A percentile compares a stretch with the other conserved stretches of the same genome.
Evolutionary conservation across 2,797 vertebrate genomes (phyloP).

Genomic region (Cryptoblepharus egeriae): DNA sequence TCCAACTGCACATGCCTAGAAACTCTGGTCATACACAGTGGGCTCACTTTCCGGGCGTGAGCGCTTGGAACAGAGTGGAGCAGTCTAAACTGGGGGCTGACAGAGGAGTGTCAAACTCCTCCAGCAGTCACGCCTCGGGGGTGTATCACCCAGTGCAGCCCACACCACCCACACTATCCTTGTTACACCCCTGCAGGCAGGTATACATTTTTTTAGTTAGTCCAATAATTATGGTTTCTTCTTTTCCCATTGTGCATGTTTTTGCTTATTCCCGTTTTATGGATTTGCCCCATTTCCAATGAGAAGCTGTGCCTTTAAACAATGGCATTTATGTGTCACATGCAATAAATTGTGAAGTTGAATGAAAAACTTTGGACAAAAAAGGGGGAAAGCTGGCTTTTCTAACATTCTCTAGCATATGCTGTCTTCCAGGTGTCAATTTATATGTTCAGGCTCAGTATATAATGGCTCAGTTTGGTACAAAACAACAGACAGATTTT

Average conservation of each 20-base stretch:
- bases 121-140: too few relatives aligned
- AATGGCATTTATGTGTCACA: slow-evolving; percentile 57
- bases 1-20: too few relatives aligned
- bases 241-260: slow-evolving; percentile 9
- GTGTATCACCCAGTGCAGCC: too few relatives aligned
- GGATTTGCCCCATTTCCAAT: not conserved
- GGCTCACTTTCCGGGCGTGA: too few relatives aligned
- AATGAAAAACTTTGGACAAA: slow-evolving; percentile 32
- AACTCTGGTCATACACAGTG: too few relatives aligned
- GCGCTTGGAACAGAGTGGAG: too few relatives aligned
- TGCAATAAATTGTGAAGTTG: slow-evolving; percentile 43
- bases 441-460: slow-evolving; percentile 48
- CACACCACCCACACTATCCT: too few relatives aligned
- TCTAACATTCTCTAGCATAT: slow-evolving; percentile 66
- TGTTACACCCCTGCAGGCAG: too few relatives aligned
- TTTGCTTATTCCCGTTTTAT: slow-evolving; percentile 45
- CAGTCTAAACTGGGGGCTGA: too few relatives aligned
- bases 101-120: too few relatives aligned
- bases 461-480: slow-evolving; percentile 56
- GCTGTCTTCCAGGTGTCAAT: slow-evolving; percentile 61
- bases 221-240: not conserved
- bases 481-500: slow-evolving; percentile 54
- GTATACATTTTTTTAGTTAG: not conserved
- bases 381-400: slow-evolving; percentile 42
- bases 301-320: slow-evolving; percentile 48